Evolutionary conservation across 2,797 vertebrate species (phyloP), one percentile per base, ranked within the genome.

Genomic region (Enoplosus armatus): DNA sequence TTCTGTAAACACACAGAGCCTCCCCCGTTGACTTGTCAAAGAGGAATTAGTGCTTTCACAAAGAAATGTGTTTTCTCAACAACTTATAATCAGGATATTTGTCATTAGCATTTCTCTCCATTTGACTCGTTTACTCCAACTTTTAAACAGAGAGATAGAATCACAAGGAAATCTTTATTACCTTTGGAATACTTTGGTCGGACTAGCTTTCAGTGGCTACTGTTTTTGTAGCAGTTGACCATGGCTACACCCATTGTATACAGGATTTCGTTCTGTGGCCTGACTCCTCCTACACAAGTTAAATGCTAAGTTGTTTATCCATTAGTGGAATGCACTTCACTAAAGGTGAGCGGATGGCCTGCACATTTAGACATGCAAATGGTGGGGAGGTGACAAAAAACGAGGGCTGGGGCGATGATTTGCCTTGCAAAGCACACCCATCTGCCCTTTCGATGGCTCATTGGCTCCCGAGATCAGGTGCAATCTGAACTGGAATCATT

Each of bases 391-490:
- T 85, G 80, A 85, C 77, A 82, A 74, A 91, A 76, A 73, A 66
- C 79, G 39, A 68, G 61, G 61, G 76, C n/a, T 18, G 35, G 76
- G 80, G 67, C 54, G 67, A 72, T 81, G 86, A 93, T 92, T 90
- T 95, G 90, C 93, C 91, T 94, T 93, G 93, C 94, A 94, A 93
- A 93, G 92, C 92, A 89, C 93, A 85, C 83, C 93, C 94, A 93
- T 92, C 93, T 95, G 86, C 94, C 94, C 93, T 97, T 96, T 95
- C 87, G 81, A 89, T 92, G 94, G 91, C 89, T 96, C 95, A 94
- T 94, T 95, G 94, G 78, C 88, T 95, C 87, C 84, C 84, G 91
- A 90, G 92, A 96, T 95, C 89, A 94, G 90, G 91, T 94, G 85
- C 89, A 91, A 84, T 92, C 91, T 92, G 87, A 96, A 95, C 96